These are phyloP conservation scores for Chromobotia macracanthus DNA, from an alignment of 2,797 vertebrate species.

Conservation along the genomic window DNA sequence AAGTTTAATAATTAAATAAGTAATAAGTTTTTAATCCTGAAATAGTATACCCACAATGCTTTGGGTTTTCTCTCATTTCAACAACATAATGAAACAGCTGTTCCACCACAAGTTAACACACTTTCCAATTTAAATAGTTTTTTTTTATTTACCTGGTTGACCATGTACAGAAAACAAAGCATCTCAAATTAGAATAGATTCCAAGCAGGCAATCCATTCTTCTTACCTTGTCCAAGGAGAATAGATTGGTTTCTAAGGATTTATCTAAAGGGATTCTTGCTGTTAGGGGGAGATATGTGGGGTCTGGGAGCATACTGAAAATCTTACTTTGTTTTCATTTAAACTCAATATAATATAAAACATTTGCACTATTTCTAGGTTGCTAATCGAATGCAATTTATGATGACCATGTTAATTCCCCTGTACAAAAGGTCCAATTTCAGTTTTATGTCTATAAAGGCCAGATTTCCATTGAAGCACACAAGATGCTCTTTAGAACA, in stretches of 20 bases:
- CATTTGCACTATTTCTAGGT: background rate
- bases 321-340: background rate
- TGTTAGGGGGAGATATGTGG: conserved; percentile 17
- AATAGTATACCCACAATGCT: background rate
- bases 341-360: background rate
- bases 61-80: background rate
- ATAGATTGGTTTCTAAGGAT: conserved; percentile 52
- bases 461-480: background rate
- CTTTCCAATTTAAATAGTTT: background rate
- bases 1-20: no score
- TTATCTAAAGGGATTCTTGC: conserved; percentile 35
- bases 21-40: no score
- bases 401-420: background rate
- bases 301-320: background rate
- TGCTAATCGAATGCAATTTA: background rate
- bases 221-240: conserved; percentile 52
- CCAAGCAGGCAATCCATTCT: conserved; percentile 55
- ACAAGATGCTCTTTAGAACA: background rate
- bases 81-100: background rate
- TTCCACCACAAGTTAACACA: background rate
- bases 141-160: background rate
- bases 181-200: conserved; percentile 63
- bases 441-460: background rate
- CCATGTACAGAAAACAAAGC: conserved; percentile 31
- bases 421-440: background rate